phyloP scores from a whole-genome alignment of 1,140 invertebrate species.

The Halictus rubicundus region DNA sequence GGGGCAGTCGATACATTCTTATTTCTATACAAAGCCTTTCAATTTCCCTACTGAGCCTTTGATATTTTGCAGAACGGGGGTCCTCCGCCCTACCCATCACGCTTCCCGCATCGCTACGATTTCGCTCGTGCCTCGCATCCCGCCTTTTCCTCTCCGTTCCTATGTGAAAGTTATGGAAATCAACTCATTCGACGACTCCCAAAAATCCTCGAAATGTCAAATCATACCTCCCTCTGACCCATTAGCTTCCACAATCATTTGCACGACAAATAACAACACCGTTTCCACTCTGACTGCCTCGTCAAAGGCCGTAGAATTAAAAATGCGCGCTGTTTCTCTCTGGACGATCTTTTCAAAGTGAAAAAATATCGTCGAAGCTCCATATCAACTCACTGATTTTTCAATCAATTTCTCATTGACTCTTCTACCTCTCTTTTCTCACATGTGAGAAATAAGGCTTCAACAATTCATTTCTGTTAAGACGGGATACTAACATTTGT shows the following conservation, averaged over 20 bases:
- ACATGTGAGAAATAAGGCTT: too few species aligned
- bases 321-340: too few species aligned
- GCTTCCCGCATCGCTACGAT: slow-evolving; percentile 7
- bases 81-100: slow-evolving; percentile 36
- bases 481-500: too few species aligned
- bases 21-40: slow-evolving; percentile 74
- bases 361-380: too few species aligned
- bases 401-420: too few species aligned
- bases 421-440: too few species aligned
- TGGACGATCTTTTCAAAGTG: too few species aligned
- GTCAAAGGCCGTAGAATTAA: too few species aligned
- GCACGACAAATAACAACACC: too few species aligned
- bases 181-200: background rate
- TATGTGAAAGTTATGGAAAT: slow-evolving; percentile 48
- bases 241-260: background rate
- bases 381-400: too few species aligned
- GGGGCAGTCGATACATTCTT: slow-evolving; percentile 72
- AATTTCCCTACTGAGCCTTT: slow-evolving; percentile 72
- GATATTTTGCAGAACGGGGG: slow-evolving; percentile 68
- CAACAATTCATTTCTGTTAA: too few species aligned
- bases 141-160: slow-evolving; percentile 11
- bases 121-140: slow-evolving; percentile 30
- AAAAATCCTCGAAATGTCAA: background rate
- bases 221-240: background rate
- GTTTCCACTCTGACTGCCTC: too few species aligned